A percentile compares a stretch with the other conserved stretches of the same genome.
Conservation (phyloP, 2,797 vertebrate species). For the Peromyscus eremicus region DNA sequence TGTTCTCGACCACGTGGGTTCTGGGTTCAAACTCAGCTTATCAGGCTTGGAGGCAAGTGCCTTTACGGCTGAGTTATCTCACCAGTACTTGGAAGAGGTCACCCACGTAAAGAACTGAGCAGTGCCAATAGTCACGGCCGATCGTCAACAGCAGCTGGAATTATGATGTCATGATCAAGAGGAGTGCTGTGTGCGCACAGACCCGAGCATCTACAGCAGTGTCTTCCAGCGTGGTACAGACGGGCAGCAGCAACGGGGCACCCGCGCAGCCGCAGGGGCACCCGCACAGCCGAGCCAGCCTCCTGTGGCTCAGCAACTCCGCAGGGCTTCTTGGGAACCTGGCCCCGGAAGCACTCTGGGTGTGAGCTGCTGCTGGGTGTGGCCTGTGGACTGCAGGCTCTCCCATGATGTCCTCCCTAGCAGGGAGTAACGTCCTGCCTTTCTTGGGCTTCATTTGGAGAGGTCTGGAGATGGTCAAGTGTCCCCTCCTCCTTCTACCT, state of each 20-base stretch:
- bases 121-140: not conserved
- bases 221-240: not conserved
- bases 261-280: too few relatives aligned
- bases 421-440: rapidly evolving
- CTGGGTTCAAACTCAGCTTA: not conserved
- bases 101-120: not conserved
- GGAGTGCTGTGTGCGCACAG: too few relatives aligned
- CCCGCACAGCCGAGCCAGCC: too few relatives aligned
- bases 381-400: not conserved
- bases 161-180: not conserved
- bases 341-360: not conserved
- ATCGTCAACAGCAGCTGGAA: not conserved
- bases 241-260: too few relatives aligned
- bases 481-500: not conserved
- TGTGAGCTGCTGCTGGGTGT: not conserved
- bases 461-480: not conserved
- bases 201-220: not conserved
- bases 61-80: not conserved
- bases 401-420: not conserved
- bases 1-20: not conserved
- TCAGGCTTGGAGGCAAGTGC: not conserved
- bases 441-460: not conserved
- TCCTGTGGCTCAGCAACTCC: not conserved
- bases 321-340: not conserved
- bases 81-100: not conserved